Evolutionary conservation across 2,888 invertebrate species (phyloP), one percentile per base, ranked within the genome.

Genomic region (Caenorhabditis sp.): DNA sequence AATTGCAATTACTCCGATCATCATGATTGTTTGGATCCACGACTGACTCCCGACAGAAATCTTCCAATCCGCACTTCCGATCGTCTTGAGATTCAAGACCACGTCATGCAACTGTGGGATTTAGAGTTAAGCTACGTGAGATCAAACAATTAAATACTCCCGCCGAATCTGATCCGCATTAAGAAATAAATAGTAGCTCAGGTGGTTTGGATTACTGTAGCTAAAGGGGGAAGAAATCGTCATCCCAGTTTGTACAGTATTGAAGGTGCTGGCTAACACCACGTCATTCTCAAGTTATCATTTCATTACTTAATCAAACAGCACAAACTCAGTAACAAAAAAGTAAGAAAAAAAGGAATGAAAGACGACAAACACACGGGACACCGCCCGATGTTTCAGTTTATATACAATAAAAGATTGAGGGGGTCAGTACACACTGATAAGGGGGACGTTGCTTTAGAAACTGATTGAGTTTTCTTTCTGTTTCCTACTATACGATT

Each of bases 401-500:
- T 61, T 61, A 60, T 40, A 40, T 60, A 60, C 60, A 40, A 35
- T 60, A 20, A 24, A 40, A 18, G 47, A 22, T 53, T 53, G 24
- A 53, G 26, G 40, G 61, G 61, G 60, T 60, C 60, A 55, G 37
- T 32, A 11, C 28, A 11, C 28, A 50, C 50, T 64, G 62, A 64
- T 65, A 51, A 40, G 55, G 20, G 20, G n/a, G 56, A 55, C 32
- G 40, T 13, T 40, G 40, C 40, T 40, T 40, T 13, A 40, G 40
- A 35, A 55, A 68, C 26, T 15, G 40, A 56, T 44, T 9, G 28
- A 56, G 13, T 28, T 56, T 9, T 28, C n/a, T 15, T n/a, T 32
- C 32, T 37, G 40, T n/a, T 68, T 26, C 24, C 68, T 9, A 68
- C 58, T 68, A 68, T 68, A 68, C 68, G 68, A 68, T 68, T 68